These are phyloP conservation scores for Yasuhikotakia modesta DNA, from an alignment of 2,797 vertebrate species.

Conservation along the genomic window DNA sequence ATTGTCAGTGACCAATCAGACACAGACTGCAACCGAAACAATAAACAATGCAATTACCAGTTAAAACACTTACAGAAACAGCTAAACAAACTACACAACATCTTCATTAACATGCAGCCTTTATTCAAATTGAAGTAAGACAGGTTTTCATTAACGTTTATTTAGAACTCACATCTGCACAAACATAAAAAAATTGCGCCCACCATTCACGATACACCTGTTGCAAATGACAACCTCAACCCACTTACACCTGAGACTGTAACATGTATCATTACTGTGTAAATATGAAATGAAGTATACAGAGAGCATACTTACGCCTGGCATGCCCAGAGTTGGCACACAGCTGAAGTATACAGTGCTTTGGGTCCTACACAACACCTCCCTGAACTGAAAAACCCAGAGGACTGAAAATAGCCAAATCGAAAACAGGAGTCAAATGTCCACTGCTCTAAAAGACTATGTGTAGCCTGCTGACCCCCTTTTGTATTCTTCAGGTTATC, in stretches of 20 bases:
- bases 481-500: conserved; percentile 38
- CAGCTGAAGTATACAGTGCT: conserved; percentile 7
- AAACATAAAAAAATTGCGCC: conserved; percentile 1
- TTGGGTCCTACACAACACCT: conserved; percentile 2
- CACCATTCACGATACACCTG: conserved; percentile 29
- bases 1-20: neutral
- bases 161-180: neutral
- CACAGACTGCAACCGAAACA: neutral
- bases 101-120: neutral
- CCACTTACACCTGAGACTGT: conserved; percentile 10
- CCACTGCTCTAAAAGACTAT: neutral
- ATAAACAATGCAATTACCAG: neutral
- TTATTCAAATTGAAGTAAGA: neutral
- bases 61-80: neutral
- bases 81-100: neutral
- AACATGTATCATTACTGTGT: neutral
- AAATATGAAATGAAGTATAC: neutral
- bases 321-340: conserved; percentile 23
- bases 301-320: conserved; percentile 41
- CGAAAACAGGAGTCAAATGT: too few species aligned
- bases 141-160: neutral
- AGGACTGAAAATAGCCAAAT: conserved; percentile 2
- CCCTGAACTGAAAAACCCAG: conserved; percentile 12
- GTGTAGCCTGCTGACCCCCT: conserved; percentile 35
- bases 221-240: conserved; percentile 11